Conservation (phyloP, 1,140 invertebrate species). For the Pemphigus obesinymphae region DNA sequence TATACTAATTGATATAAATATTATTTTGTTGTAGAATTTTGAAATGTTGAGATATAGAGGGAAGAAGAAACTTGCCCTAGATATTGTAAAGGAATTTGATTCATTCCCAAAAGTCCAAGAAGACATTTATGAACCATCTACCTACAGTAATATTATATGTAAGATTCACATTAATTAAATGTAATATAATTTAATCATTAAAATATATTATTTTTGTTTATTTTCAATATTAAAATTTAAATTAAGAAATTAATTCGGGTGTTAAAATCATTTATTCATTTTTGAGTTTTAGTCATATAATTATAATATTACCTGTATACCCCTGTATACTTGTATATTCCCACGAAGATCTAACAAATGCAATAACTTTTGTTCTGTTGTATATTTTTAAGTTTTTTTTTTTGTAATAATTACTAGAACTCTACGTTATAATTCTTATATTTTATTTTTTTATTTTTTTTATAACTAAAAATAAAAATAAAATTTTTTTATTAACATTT, state of each 20-base stretch:
- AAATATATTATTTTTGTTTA: not conserved
- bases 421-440: no score
- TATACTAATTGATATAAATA: not conserved
- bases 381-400: no score
- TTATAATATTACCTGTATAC: not conserved
- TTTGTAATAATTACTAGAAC: no score
- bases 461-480: no score
- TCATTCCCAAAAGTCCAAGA: conserved; percentile 75
- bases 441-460: no score
- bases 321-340: no score
- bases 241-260: not conserved
- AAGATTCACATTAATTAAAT: conserved; percentile 49
- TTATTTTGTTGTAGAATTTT: conserved; percentile 4
- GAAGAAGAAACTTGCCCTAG: conserved; percentile 56
- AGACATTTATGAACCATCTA: conserved; percentile 57
- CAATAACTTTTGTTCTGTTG: no score
- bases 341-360: no score
- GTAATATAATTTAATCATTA: not conserved
- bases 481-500: no score
- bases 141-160: conserved; percentile 74
- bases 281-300: not conserved
- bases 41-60: conserved; percentile 44
- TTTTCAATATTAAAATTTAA: not conserved
- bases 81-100: conserved; percentile 67
- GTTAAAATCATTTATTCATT: not conserved